phyloP scores from a whole-genome alignment of 2,888 invertebrate genomes.

The Thymelicus acteon region DNA sequence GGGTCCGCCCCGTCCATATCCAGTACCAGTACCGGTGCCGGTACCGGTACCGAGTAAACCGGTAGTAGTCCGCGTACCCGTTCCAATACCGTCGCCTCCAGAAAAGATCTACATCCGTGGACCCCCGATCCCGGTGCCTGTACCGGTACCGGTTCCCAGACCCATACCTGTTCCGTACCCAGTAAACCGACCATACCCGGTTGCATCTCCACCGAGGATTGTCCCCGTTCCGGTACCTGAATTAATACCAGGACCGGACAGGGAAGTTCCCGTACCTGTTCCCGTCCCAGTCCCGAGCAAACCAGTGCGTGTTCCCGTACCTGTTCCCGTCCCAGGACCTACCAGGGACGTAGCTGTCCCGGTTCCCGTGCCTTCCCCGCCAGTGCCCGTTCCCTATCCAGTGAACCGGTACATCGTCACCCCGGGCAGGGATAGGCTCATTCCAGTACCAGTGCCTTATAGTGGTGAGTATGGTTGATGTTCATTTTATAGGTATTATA shows the following conservation, averaged over 20 bases:
- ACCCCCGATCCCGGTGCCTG: slow-evolving; percentile 51
- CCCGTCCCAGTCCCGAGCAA: slow-evolving; percentile 60
- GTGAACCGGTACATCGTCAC: slow-evolving; percentile 58
- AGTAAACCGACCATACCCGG: slow-evolving; percentile 57
- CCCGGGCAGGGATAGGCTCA: slow-evolving; percentile 58
- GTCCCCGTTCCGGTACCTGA: slow-evolving; percentile 52
- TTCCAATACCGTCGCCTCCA: slow-evolving; percentile 62
- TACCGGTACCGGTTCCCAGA: slow-evolving; percentile 42
- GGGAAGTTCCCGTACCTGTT: slow-evolving; percentile 48
- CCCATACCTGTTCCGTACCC: slow-evolving; percentile 49
- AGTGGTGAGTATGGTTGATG: slow-evolving; percentile 49
- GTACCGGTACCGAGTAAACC: slow-evolving; percentile 57
- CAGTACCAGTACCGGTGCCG: slow-evolving; percentile 49
- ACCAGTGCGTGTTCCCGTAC: slow-evolving; percentile 55
- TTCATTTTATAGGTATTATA: too few relatives aligned
- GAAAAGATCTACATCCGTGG: slow-evolving; percentile 60
- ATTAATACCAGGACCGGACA: slow-evolving; percentile 50
- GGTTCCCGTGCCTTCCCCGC: slow-evolving; percentile 61
- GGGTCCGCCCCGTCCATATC: slow-evolving; percentile 67
- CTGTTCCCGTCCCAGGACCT: slow-evolving; percentile 59
- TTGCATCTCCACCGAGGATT: slow-evolving; percentile 55
- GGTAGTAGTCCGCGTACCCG: slow-evolving; percentile 54
- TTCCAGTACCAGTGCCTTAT: slow-evolving; percentile 60
- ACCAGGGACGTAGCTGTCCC: slow-evolving; percentile 55
- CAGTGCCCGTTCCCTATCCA: slow-evolving; percentile 56